Base-by-base conservation (phyloP, 2,797 vertebrate genomes). In the Thamnophis elegans region DNA sequence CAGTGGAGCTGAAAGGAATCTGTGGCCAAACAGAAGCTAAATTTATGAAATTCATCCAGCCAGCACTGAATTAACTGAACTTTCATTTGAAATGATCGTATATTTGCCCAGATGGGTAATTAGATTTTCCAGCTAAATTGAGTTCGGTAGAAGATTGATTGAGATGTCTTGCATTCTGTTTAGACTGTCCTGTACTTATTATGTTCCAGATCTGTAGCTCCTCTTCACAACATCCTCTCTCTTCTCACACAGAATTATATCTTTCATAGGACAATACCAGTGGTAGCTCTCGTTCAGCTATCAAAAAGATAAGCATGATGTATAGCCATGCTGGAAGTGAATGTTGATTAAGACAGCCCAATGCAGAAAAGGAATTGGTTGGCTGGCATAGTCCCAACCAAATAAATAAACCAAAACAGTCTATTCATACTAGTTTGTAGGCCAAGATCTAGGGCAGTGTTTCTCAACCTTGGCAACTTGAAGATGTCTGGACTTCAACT, bases 291-390 rank as follows among this genome's bases (percentile, higher is more conserved):
- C 85, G 59, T 90, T 90, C 55, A 88, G 65, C 62, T 93, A 89
- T 78, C 65, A 93, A 82, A 47, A 47, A 93, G 89, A 93, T 93
- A 93, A 93, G 89, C 62, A 54, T 90, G 89, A 90, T n/a, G 3
- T 88, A 78, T 82, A 73, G 53, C 73, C 89, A 73, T 60, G n/a
- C 28, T 53, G 85, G 51, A 90, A 90, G 6, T 36, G 89, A 93
- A 90, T 28, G 22, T 47, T 60, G 89, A 82, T 88, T 82, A 68
- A 55, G 22, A 16, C 28, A 59, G 51, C 73, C n/a, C 82, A 87
- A 28, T 28, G 25, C n/a, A 28, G 51, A 32, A 60, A 28, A 53
- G 42, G 36, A 14, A 36, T 88, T 14, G 65, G n/a, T 36, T 93
- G 42, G 28, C 6, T 13, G 14, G 14, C 58, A 53, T 7, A 36